A percentile compares a stretch with the other conserved stretches of the same genome.
phyloP scores from a whole-genome alignment of 1,140 invertebrate genomes.

The Drosophila nebulosa region DNA sequence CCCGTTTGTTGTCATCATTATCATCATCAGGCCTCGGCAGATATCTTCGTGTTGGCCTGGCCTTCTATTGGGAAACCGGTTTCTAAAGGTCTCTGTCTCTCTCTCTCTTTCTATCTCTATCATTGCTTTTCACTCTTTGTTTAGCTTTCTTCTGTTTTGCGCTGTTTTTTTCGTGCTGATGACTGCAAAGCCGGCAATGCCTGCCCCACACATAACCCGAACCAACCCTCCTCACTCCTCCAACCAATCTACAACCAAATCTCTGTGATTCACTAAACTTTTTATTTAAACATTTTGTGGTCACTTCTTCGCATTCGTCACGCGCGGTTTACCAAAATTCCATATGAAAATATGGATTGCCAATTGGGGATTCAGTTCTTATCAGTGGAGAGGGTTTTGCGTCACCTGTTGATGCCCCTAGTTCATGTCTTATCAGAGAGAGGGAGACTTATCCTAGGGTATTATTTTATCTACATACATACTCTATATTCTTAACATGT shows the following conservation, averaged over 20 bases:
- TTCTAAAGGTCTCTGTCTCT: conserved; percentile 63
- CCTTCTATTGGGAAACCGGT: conserved; percentile 70
- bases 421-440: conserved; percentile 15
- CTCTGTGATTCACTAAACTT: conserved; percentile 60
- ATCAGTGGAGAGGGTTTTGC: conserved; percentile 8
- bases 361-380: conserved; percentile 9
- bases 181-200: conserved; percentile 56
- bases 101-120: conserved; percentile 67
- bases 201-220: too few species aligned
- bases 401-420: conserved; percentile 21
- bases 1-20: conserved; percentile 44
- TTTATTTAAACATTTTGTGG: conserved; percentile 23
- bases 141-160: conserved; percentile 74
- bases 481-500: background rate
- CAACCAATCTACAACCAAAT: background rate
- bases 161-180: conserved; percentile 54
- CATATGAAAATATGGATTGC: conserved; percentile 4
- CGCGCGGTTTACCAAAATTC: conserved; percentile 9
- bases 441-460: background rate
- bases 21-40: conserved; percentile 18
- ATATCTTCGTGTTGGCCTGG: conserved; percentile 55
- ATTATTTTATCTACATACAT: background rate
- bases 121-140: conserved; percentile 53
- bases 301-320: conserved; percentile 9
- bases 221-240: conserved; percentile 8